Evolutionary conservation across 1,140 invertebrate genomes (phyloP).

Genomic region (Drosophila leontia): DNA sequence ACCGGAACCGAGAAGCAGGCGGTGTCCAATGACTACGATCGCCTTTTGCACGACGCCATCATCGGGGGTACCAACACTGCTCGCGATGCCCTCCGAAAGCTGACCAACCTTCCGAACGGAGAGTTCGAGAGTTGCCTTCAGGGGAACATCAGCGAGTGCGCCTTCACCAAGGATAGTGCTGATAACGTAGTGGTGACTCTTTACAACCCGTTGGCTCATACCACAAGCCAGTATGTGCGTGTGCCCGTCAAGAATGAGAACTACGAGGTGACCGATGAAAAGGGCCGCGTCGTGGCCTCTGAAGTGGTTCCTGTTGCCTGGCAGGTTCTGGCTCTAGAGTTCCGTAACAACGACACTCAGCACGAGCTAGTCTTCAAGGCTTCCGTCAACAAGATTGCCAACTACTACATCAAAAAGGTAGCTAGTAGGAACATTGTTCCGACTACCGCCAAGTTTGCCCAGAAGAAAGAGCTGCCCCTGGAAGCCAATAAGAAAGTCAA

Average conservation of each 20-base stretch:
- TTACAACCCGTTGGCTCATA: conserved; percentile 93
- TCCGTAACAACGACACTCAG: conserved; percentile 87
- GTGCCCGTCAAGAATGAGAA: conserved; percentile 88
- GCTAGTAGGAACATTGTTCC: not conserved
- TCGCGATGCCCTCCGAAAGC: conserved; percentile 59
- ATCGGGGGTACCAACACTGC: conserved; percentile 44
- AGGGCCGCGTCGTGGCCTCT: conserved; percentile 69
- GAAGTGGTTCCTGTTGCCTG: conserved; percentile 89
- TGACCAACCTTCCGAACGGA: conserved; percentile 85
- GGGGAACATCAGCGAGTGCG: conserved; percentile 89
- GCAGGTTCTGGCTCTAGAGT: conserved; percentile 87
- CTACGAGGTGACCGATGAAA: conserved; percentile 88
- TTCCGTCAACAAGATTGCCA: conserved; percentile 64
- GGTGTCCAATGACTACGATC: conserved; percentile 94
- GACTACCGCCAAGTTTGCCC: not conserved
- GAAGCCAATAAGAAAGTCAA: not conserved
- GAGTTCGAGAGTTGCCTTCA: conserved; percentile 87
- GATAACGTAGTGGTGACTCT: conserved; percentile 88
- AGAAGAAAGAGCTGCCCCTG: not conserved
- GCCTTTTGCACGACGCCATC: conserved; percentile 65
- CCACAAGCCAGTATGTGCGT: conserved; percentile 88
- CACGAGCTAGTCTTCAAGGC: conserved; percentile 90
- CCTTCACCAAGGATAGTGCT: conserved; percentile 84
- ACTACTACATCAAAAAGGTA: conserved; percentile 54
- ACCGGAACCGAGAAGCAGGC: conserved; percentile 96